Evolutionary conservation across 2,888 invertebrate species (phyloP).

Genomic region (Bhutanitis thaidina): DNA sequence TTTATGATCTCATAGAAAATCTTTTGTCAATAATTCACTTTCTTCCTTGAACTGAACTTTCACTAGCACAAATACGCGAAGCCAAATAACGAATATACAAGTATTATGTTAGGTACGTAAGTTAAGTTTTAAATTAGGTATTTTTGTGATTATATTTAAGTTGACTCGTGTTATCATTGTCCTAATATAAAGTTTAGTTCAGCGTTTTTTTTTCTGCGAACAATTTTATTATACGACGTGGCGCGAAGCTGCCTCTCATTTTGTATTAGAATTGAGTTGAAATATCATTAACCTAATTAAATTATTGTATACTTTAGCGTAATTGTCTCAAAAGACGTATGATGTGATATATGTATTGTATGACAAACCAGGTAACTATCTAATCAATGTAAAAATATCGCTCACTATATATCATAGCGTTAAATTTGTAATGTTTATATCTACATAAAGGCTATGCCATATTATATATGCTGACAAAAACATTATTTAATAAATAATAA

Average conservation of each 20-base stretch:
- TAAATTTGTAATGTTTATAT: conserved; percentile 11
- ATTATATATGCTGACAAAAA: background rate
- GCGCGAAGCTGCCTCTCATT: background rate
- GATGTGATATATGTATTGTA: conserved; percentile 12
- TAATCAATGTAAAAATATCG: background rate
- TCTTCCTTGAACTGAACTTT: background rate
- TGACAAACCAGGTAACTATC: background rate
- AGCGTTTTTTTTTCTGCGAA: conserved; percentile 3
- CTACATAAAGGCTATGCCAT: conserved; percentile 6
- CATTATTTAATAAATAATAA: background rate
- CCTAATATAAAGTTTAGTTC: background rate
- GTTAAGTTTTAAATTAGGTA: conserved; percentile 12
- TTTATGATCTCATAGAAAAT: conserved; percentile 4
- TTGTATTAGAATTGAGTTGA: background rate
- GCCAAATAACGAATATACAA: conserved; percentile 31
- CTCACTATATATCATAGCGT: background rate
- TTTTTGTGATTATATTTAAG: background rate
- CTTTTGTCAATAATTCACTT: background rate
- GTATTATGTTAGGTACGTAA: conserved; percentile 35
- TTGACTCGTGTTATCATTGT: background rate
- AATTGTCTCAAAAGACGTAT: conserved; percentile 4
- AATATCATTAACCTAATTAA: background rate
- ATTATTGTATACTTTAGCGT: background rate
- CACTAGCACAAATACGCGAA: conserved; percentile 12
- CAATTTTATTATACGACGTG: background rate